Conservation (phyloP, 2,113 vertebrate genomes). For the Xiphophorus maculatus region DNA sequence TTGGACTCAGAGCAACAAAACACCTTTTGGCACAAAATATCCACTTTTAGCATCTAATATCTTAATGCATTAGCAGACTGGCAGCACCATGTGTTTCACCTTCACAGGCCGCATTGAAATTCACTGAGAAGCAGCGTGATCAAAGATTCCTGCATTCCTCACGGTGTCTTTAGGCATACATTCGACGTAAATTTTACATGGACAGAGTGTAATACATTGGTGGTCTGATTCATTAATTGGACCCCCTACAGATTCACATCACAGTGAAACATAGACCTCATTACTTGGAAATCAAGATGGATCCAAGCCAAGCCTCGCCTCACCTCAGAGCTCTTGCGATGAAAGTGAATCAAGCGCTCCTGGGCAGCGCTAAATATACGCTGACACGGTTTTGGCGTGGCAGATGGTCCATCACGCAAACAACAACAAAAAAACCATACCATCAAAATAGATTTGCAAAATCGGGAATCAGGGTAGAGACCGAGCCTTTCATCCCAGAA, state of each 20-base stretch:
- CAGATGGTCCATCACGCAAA: conserved; percentile 51
- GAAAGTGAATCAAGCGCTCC: conserved; percentile 18
- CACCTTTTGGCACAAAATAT: conserved; percentile 39
- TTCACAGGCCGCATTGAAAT: conserved; percentile 17
- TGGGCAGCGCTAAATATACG: conserved; percentile 18
- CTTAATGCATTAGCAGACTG: conserved; percentile 43
- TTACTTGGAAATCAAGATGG: conserved; percentile 61
- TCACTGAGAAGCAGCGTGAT: conserved; percentile 41
- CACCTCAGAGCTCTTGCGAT: conserved; percentile 8
- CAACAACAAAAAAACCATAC: neutral
- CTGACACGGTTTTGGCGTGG: conserved; percentile 27
- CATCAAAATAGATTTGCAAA: conserved; percentile 37
- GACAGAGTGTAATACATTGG: conserved; percentile 34
- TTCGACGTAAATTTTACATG: conserved; percentile 48
- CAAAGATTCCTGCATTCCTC: conserved; percentile 47
- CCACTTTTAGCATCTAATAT: conserved; percentile 56
- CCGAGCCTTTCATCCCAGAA: conserved; percentile 36
- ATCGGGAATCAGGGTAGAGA: conserved; percentile 34
- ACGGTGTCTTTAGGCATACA: conserved; percentile 48
- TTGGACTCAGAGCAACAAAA: conserved; percentile 48
- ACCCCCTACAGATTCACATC: conserved; percentile 50
- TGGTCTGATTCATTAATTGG: conserved; percentile 59
- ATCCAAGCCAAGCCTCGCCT: conserved; percentile 47
- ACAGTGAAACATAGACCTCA: conserved; percentile 61
- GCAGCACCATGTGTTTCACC: conserved; percentile 29